Conservation (phyloP, 1,140 invertebrate species). For the Drosophila fuyamai region DNA sequence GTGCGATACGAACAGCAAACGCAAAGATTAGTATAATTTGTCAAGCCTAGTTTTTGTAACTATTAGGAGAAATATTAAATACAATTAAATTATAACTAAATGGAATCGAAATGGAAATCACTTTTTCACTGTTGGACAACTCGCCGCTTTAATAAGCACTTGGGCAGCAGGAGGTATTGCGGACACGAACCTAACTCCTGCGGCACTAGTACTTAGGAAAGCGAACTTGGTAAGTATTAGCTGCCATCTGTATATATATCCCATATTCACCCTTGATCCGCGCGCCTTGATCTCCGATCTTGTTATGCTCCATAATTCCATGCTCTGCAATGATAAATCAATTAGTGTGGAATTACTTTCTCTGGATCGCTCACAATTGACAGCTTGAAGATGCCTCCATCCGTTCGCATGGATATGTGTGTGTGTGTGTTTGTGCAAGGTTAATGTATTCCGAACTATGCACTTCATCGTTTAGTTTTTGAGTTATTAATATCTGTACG, state of each 20-base stretch:
- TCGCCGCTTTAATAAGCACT: constrained; percentile 85
- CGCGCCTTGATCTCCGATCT: constrained; percentile 3
- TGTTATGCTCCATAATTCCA: background rate
- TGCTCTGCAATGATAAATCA: constrained; percentile 34
- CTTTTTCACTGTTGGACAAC: constrained; percentile 46
- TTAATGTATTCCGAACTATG: constrained; percentile 64
- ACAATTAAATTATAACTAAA: constrained; percentile 72
- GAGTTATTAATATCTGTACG: constrained; percentile 64
- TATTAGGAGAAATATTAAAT: constrained; percentile 74
- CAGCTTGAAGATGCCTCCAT: constrained; percentile 51
- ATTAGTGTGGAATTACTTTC: constrained; percentile 18
- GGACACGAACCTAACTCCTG: constrained; percentile 83
- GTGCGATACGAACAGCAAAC: constrained; percentile 41
- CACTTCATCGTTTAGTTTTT: constrained; percentile 58
- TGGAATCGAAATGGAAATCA: constrained; percentile 23
- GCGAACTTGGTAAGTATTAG: constrained; percentile 55
- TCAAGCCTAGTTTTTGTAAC: constrained; percentile 76
- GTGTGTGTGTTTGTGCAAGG: constrained; percentile 10
- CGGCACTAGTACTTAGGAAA: constrained; percentile 85
- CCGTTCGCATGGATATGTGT: constrained; percentile 17
- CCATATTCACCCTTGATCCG: constrained; percentile 35
- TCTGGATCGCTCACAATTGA: constrained; percentile 37
- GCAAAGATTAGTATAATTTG: constrained; percentile 81
- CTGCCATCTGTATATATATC: background rate
- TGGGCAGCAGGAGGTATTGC: constrained; percentile 84